These are phyloP conservation scores for Nannospalax galili DNA, from an alignment of 2,113 vertebrate genomes.

Conservation along the genomic window DNA sequence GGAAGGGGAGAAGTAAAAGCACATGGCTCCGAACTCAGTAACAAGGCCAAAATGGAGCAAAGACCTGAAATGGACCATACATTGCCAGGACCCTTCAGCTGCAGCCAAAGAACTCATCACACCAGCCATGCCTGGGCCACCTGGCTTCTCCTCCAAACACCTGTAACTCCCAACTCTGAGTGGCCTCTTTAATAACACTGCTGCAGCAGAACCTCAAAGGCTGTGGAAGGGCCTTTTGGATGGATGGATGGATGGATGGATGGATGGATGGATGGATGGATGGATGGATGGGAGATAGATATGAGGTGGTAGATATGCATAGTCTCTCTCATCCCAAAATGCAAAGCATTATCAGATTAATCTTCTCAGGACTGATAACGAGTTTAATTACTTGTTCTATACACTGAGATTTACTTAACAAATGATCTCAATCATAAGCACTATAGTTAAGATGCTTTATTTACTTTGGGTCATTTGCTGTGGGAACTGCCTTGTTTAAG, in stretches of 20 bases:
- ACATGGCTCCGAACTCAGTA: background rate
- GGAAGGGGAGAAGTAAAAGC: background rate
- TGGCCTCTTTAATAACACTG: background rate
- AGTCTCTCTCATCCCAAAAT: background rate
- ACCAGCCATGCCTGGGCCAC: background rate
- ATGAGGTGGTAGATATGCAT: background rate
- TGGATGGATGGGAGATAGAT: background rate
- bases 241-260: background rate
- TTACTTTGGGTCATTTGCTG: slow-evolving; percentile 14
- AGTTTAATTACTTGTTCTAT: background rate
- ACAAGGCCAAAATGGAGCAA: slow-evolving; percentile 34
- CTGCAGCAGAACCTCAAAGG: background rate
- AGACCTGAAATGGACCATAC: background rate
- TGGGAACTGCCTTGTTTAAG: background rate
- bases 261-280: background rate
- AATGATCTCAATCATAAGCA: background rate
- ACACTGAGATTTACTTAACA: slow-evolving; percentile 1
- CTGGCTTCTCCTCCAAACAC: background rate
- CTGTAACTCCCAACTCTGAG: background rate
- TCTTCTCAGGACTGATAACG: background rate
- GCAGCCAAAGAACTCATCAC: background rate
- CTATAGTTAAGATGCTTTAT: background rate
- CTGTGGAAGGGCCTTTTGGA: background rate
- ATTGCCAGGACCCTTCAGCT: background rate
- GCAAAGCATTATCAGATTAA: background rate